A percentile compares a stretch with the other conserved stretches of the same genome.
Evolutionary conservation across 2,113 vertebrate species (phyloP).

Genomic region (Perca schrenkii): DNA sequence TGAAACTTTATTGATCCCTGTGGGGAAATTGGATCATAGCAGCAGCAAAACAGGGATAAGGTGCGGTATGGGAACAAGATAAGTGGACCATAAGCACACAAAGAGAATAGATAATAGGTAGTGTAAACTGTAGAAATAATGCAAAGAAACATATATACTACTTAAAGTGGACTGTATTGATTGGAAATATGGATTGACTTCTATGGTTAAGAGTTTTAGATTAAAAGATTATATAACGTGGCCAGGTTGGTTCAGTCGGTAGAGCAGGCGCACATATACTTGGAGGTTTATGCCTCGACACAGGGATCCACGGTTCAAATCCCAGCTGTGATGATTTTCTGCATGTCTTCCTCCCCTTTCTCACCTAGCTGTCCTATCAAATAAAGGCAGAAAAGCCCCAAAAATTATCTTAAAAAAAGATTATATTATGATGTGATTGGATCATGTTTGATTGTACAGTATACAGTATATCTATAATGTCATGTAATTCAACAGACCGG

Average conservation of each 20-base stretch:
- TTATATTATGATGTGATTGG: background rate
- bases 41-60: conserved; percentile 55
- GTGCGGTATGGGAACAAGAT: conserved; percentile 60
- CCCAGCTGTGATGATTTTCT: too few relatives aligned
- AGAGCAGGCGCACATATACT: too few relatives aligned
- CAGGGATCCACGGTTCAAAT: too few relatives aligned
- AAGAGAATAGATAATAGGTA: conserved; percentile 17
- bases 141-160: background rate
- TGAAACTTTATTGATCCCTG: conserved; percentile 72
- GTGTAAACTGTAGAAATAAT: background rate
- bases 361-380: too few relatives aligned
- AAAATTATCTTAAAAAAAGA: background rate
- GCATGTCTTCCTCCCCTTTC: too few relatives aligned
- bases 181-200: background rate
- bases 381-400: too few relatives aligned
- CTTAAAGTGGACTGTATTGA: conserved; percentile 3
- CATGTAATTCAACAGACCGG: background rate
- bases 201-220: background rate
- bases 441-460: background rate
- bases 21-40: conserved; percentile 70
- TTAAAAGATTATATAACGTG: background rate
- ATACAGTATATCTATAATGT: background rate
- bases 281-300: too few relatives aligned
- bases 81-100: conserved; percentile 30
- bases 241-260: too few relatives aligned